Evolutionary conservation across 2,113 vertebrate genomes (phyloP), one percentile per base, ranked within the genome.

Genomic region (Oncorhynchus gorbuscha): DNA sequence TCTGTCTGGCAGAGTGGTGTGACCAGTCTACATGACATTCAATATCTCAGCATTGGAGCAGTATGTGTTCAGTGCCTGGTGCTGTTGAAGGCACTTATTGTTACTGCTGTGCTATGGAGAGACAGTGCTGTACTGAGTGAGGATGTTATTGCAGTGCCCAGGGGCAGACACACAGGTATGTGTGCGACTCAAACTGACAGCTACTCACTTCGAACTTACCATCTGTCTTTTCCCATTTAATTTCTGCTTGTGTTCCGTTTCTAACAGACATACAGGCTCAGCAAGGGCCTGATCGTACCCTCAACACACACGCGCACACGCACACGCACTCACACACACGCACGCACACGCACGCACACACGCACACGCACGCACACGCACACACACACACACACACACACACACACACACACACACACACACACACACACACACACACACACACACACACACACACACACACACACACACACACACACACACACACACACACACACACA

Each of bases 201-300:
- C 69, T 49, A 70, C 73, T 71, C 68, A 75, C 26, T 58, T 75
- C 65, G 65, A 45, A 79, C 73, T 58, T 75, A 66, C 69, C 67
- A 55, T 75, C 76, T 84, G 48, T 64, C 79, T 73, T 80, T 84
- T 76, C 30, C 69, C 73, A 88, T 79, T 84, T 78, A 64, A 68
- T 81, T 86, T 84, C 75, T 79, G 77, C 55, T 39, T 7, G 68
- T 76, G 66, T 68, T 68, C 65, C 48, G 24, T 39, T 69, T 65
- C 65, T 35, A 79, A 72, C 77, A 74, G 67, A 74, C 72, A 74
- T 22, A 64, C 35, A 67, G 28, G 64, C 39, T 51, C 73, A 75
- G 45, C 22, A 24, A 18, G 48, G 22, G 35, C 20, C 8, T 69
- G 68, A 48, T n/a, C 3, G 3, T 18, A 39, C 5, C 30, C 67